Conservation (phyloP, 2,888 invertebrate species). For the Siphlonurus alternatus region DNA sequence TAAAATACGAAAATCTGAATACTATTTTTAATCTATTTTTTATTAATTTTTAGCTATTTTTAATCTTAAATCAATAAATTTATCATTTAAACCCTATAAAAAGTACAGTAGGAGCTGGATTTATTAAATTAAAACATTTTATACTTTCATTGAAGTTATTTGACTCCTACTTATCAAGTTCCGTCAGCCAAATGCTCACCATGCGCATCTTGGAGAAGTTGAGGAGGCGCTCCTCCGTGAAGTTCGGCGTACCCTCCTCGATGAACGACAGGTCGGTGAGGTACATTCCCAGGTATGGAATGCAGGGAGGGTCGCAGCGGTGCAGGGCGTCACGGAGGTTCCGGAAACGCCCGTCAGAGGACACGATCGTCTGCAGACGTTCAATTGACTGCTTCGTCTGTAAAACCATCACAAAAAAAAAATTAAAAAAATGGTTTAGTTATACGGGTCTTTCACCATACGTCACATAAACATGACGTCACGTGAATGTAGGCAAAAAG, state of each 20-base stretch:
- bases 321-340: slow-evolving; percentile 74
- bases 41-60: too few relatives aligned
- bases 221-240: slow-evolving; percentile 70
- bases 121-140: background rate
- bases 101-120: background rate
- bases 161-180: too few relatives aligned
- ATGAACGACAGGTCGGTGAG: slow-evolving; percentile 82
- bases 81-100: too few relatives aligned
- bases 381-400: slow-evolving; percentile 79
- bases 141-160: background rate
- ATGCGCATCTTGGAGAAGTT: slow-evolving; percentile 93
- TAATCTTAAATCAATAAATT: too few relatives aligned
- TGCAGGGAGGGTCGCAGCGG: slow-evolving; percentile 76
- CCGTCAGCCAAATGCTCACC: too few relatives aligned
- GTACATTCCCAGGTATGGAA: slow-evolving; percentile 77
- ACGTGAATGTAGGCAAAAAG: too few relatives aligned
- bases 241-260: slow-evolving; percentile 82
- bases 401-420: slow-evolving; percentile 19
- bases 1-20: too few relatives aligned
- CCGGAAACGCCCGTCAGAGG: slow-evolving; percentile 76
- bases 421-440: slow-evolving; percentile 3
- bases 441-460: too few relatives aligned
- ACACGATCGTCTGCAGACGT: slow-evolving; percentile 68
- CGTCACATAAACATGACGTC: too few relatives aligned
- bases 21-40: too few relatives aligned